These are phyloP conservation scores for Chromobotia macracanthus DNA, from an alignment of 2,797 vertebrate species.

Conservation along the genomic window DNA sequence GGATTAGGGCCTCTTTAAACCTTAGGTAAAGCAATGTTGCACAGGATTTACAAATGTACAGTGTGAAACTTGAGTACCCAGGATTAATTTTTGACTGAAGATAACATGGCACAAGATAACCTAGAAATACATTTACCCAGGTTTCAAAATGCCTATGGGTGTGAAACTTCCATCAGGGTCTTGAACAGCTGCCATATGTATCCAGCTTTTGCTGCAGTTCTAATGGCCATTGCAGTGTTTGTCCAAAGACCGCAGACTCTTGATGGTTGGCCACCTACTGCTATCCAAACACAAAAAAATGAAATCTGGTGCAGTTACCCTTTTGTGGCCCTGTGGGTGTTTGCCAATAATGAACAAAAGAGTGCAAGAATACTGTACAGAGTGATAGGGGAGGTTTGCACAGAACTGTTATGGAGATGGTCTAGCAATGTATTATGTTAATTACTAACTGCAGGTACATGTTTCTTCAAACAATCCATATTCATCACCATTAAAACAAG, in stretches of 20 bases:
- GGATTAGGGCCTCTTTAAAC: too few species aligned
- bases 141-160: not conserved
- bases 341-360: not conserved
- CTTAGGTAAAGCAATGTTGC: too few species aligned
- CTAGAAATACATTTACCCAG: too few species aligned
- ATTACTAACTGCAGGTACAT: too few species aligned
- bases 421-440: too few species aligned
- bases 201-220: not conserved
- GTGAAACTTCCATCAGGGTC: not conserved
- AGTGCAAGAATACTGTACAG: too few species aligned
- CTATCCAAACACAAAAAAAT: constrained; percentile 9
- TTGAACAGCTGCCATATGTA: constrained; percentile 3
- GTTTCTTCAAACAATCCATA: too few species aligned
- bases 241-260: constrained; percentile 14
- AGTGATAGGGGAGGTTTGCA: too few species aligned
- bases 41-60: not conserved
- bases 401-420: too few species aligned
- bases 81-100: too few species aligned
- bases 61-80: not conserved
- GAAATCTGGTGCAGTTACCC: not conserved
- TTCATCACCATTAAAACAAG: too few species aligned
- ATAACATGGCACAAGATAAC: too few species aligned
- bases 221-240: constrained; percentile 5
- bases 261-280: constrained; percentile 20
- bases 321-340: not conserved